phyloP scores from a whole-genome alignment of 2,113 vertebrate species.

The Oophaga pumilio region DNA sequence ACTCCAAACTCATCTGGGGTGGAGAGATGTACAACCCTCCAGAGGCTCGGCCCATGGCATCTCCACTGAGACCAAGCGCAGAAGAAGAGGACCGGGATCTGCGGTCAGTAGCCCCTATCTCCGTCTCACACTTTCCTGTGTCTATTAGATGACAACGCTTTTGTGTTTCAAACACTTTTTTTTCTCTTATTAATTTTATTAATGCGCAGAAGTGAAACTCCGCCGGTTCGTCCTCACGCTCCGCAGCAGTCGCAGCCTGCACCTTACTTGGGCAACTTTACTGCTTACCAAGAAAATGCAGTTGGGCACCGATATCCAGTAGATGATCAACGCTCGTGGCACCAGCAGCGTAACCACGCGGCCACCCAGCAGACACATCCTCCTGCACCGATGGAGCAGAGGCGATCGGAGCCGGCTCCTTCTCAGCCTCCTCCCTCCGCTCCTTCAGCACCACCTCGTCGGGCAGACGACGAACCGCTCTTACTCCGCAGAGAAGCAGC shows the following conservation, averaged over 20 bases:
- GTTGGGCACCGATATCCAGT: constrained; percentile 67
- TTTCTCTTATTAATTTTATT: not conserved
- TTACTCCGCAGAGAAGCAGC: constrained; percentile 26
- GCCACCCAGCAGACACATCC: constrained; percentile 11
- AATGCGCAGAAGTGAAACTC: constrained; percentile 84
- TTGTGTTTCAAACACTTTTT: not conserved
- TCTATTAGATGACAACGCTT: not conserved
- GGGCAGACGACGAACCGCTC: constrained; percentile 61
- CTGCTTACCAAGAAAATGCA: constrained; percentile 81
- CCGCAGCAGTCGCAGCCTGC: constrained; percentile 62
- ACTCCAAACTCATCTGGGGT: constrained; percentile 87
- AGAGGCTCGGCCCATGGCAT: constrained; percentile 75
- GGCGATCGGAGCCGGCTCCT: not conserved
- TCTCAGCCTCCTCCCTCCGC: constrained; percentile 51
- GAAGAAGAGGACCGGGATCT: constrained; percentile 81
- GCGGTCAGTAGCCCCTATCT: constrained; percentile 72
- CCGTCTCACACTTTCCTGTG: no score
- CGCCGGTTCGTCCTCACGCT: constrained; percentile 77
- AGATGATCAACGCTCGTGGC: constrained; percentile 67
- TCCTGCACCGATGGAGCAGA: not conserved
- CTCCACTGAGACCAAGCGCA: constrained; percentile 79
- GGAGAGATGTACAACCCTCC: constrained; percentile 81
- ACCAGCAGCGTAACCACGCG: constrained; percentile 61
- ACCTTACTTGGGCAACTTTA: constrained; percentile 76
- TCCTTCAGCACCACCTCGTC: constrained; percentile 58